Evolutionary conservation across 2,113 vertebrate genomes (phyloP).

Genomic region (Oncorhynchus masou): DNA sequence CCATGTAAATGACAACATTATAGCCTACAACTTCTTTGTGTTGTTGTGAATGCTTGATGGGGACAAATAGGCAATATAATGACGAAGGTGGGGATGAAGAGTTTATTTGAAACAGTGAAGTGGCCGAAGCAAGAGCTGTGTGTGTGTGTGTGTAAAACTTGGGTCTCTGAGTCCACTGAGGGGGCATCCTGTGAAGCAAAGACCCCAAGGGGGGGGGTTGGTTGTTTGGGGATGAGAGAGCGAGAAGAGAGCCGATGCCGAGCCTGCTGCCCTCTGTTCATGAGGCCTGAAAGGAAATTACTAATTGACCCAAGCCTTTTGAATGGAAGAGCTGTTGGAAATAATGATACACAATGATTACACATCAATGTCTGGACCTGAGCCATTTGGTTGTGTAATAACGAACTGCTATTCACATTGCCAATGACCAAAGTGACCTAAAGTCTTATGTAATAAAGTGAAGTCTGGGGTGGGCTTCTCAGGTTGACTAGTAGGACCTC

Average conservation of each 20-base stretch:
- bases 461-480: conserved; percentile 18
- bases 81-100: too few species aligned
- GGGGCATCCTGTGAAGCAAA: too few species aligned
- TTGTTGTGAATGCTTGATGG: background rate
- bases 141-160: conserved; percentile 9
- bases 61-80: background rate
- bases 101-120: too few species aligned
- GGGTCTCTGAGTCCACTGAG: background rate
- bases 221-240: background rate
- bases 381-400: conserved; percentile 64
- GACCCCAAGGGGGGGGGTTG: background rate
- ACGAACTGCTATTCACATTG: conserved; percentile 62
- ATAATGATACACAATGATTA: conserved; percentile 68
- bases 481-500: background rate
- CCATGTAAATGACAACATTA: too few species aligned
- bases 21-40: background rate
- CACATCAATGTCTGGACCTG: conserved; percentile 52
- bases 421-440: conserved; percentile 37
- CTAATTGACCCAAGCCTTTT: conserved; percentile 68
- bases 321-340: conserved; percentile 63
- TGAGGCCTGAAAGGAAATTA: conserved; percentile 64
- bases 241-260: background rate
- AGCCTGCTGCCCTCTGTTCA: conserved; percentile 41
- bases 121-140: background rate
- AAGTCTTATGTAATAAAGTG: conserved; percentile 60